Evolutionary conservation across 30 jellyfish, hydroid and myxozoan species (phyloP).

Genomic region (Pelagia noctiluca): DNA sequence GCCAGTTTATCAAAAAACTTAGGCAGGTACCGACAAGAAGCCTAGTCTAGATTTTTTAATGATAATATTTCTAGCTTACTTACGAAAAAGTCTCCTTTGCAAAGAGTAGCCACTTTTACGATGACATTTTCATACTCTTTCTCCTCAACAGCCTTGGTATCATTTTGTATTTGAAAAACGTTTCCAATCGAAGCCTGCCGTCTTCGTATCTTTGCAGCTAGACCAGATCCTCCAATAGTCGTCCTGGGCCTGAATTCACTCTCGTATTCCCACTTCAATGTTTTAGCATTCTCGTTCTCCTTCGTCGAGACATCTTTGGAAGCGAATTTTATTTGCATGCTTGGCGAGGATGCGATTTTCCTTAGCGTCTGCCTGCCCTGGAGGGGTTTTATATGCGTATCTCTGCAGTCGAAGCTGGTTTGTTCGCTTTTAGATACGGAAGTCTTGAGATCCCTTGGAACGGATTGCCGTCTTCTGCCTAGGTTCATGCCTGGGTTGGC

Average conservation of each 20-base stretch:
- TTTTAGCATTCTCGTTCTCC: not conserved
- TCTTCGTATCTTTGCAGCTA: not conserved
- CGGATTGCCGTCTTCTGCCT: not conserved
- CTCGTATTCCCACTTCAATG: not conserved
- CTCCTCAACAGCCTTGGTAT: not conserved
- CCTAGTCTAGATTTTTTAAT: not conserved
- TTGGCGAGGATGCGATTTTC: not conserved
- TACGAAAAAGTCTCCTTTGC: slow-evolving; percentile 56
- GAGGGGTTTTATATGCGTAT: not conserved
- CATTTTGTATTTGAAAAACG: not conserved
- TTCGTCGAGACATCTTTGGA: not conserved
- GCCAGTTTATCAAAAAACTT: not conserved
- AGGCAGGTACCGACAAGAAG: not conserved
- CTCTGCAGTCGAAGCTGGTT: not conserved
- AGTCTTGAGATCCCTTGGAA: not conserved
- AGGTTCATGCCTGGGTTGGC: not conserved
- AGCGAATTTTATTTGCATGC: not conserved
- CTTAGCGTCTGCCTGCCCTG: not conserved
- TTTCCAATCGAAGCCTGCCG: not conserved
- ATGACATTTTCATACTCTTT: slow-evolving; percentile 7
- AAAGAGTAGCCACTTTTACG: slow-evolving; percentile 44
- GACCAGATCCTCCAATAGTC: not conserved
- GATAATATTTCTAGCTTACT: not conserved
- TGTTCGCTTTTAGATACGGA: not conserved
- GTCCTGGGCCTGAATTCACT: not conserved